Evolutionary conservation across 2,113 vertebrate species (phyloP).

Genomic region (Plecotus auritus): DNA sequence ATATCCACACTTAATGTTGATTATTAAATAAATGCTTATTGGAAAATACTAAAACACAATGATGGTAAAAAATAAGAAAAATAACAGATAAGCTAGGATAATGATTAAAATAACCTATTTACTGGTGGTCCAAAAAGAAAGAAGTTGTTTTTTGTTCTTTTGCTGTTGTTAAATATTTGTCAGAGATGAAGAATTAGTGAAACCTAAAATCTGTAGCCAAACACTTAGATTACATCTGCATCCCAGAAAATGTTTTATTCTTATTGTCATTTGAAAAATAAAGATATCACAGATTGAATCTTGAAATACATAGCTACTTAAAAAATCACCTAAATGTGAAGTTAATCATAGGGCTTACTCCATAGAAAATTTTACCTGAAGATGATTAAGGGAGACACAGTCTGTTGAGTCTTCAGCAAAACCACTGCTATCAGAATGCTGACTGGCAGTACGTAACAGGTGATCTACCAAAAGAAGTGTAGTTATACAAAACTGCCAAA

Average conservation of each 20-base stretch:
- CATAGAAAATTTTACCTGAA: constrained; percentile 84
- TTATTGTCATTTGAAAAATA: background rate
- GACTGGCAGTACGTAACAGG: constrained; percentile 89
- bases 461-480: constrained; percentile 77
- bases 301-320: background rate
- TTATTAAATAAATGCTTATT: constrained; percentile 14
- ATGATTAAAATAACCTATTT: constrained; percentile 17
- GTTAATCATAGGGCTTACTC: background rate
- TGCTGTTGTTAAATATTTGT: background rate
- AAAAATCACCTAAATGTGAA: background rate
- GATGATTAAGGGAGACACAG: constrained; percentile 80
- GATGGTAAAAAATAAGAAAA: background rate
- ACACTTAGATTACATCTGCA: background rate
- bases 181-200: constrained; percentile 8
- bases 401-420: constrained; percentile 95
- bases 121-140: background rate
- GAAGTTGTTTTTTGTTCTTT: background rate
- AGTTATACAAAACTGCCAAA: background rate
- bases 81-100: background rate
- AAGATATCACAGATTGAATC: background rate
- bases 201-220: background rate
- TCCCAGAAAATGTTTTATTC: constrained; percentile 23
- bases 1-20: background rate
- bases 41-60: background rate
- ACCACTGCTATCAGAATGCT: constrained; percentile 98